These are phyloP conservation scores for Drosophila mettleri DNA, from an alignment of 2,888 invertebrate genomes.

Conservation along the genomic window DNA sequence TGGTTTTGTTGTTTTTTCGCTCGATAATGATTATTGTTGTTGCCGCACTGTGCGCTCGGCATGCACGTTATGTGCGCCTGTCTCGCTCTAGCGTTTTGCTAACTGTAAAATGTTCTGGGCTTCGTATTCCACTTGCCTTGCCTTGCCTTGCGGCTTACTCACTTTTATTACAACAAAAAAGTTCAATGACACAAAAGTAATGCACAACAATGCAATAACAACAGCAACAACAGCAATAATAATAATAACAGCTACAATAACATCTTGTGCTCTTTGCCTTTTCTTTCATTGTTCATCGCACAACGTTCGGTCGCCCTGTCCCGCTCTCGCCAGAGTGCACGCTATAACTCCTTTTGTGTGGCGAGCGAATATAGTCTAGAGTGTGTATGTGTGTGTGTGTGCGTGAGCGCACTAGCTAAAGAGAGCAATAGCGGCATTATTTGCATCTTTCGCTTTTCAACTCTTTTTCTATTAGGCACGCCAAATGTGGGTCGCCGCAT, in stretches of 20 bases:
- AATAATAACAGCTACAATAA: slow-evolving; percentile 53
- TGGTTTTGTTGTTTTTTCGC: slow-evolving; percentile 20
- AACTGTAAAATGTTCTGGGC: slow-evolving; percentile 24
- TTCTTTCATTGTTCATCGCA: slow-evolving; percentile 54
- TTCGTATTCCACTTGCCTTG: slow-evolving; percentile 45
- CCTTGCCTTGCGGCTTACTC: slow-evolving; percentile 51
- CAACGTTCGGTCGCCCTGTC: slow-evolving; percentile 2
- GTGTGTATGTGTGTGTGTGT: slow-evolving; percentile 7
- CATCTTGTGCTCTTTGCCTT: slow-evolving; percentile 68
- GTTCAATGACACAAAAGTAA: slow-evolving; percentile 74
- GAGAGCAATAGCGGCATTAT: slow-evolving; percentile 47
- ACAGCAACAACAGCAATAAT: slow-evolving; percentile 41
- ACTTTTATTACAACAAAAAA: slow-evolving; percentile 68
- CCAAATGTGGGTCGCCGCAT: slow-evolving; percentile 66
- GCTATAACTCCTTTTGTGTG: slow-evolving; percentile 10
- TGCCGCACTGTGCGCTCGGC: slow-evolving; percentile 30
- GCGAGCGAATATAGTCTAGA: slow-evolving; percentile 3
- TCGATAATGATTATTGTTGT: slow-evolving; percentile 42
- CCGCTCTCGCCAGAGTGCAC: slow-evolving; percentile 4
- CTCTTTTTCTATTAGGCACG: slow-evolving; percentile 52
- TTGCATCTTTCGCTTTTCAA: slow-evolving; percentile 78
- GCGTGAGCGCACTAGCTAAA: slow-evolving; percentile 8
- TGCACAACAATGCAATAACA: slow-evolving; percentile 54
- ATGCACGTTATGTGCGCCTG: slow-evolving; percentile 23
- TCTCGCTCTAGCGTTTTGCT: slow-evolving; percentile 21